Evolutionary conservation across 1,140 invertebrate species (phyloP), one percentile per base, ranked within the genome.

Genomic region (Belonocnema kinseyi): DNA sequence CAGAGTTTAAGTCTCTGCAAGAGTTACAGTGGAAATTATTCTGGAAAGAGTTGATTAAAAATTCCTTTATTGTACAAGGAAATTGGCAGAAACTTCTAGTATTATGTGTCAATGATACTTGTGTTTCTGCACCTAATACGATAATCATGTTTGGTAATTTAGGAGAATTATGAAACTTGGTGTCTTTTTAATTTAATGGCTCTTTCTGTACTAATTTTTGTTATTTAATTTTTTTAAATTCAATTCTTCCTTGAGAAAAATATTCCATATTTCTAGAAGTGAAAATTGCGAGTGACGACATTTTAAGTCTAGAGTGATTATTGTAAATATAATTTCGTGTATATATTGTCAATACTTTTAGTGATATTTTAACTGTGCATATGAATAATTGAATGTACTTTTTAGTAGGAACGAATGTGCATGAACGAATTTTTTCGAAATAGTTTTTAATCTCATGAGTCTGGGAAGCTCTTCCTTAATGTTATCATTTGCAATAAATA

Each of bases 1-100:
- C 6, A 83, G 79, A 19, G 58, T 78, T 70, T 80, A 73, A 21
- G 26, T 13, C 19, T 26, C 33, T 58, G 26, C 12, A 12, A 33
- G 40, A 46, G 1, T 10, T 46, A 7, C 0, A 1, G 12, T 0
- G 33, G 17, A 7, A 17, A 19, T 17, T 17, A 19, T 19, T 56
- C 2, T 12, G 26, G n/a, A 58, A 26, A 21, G 4, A 5, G 17
- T 21, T 10, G 3, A 6, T 19, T 58, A 21, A 12, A 21, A 21
- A 21, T 4, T 19, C 19, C 11, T n/a, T 17, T 26, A 19, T 12
- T 58, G 4, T 26, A 21, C 3, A 33, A 11, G 56, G 40, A 46
- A 46, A 46, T 46, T 7, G 0, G 40, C 40, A 46, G 40, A 8
- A 46, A 0, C 40, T 46, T 7, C 1, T 46, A 11, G 40, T 46